Evolutionary conservation across 2,113 vertebrate genomes (phyloP), one percentile per base, ranked within the genome.

Genomic region (Microtus pennsylvanicus): DNA sequence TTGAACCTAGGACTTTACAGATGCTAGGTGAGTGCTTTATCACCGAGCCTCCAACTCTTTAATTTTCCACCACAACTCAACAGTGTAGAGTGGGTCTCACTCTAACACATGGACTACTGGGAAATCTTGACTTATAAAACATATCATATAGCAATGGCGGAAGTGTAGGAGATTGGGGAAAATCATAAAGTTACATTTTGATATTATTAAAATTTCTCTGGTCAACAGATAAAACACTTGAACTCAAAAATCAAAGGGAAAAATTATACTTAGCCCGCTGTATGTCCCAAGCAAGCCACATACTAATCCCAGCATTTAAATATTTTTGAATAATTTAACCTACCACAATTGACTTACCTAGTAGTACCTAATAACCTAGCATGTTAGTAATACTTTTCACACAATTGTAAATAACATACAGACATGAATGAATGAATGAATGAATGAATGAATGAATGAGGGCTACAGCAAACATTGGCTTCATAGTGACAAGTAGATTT

Each of bases 241-340:
- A 87, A 5, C 52, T 76, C 47, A 89, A 74, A 77, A 78, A 19
- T 61, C 61, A 82, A 82, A 55, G 35, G 2, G 33, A 12, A 65
- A 30, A 88, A 24, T 88, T 81, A 35, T 10, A 88, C 24, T 33
- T 38, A 77, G 17, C 7, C 33, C 9, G 65, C 22, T 5, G 2
- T 69, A 10, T 83, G 4, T 87, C 69, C n/a, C n/a, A 88, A 86
- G 13, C 33, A 92, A 78, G 17, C 30, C 26, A 78, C 17, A 78
- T 70, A 77, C 83, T 72, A 86, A 82, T 1, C 5, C 42, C n/a
- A 63, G 14, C 5, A 89, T 50, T 7, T 58, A 94, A 87, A 82
- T 91, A 94, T n/a, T 96, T 93, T 88, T 93, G 5, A 87, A 50
- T 9, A 91, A 58, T 80, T 76, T 89, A 95, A 86, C 42, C 26